phyloP scores from a whole-genome alignment of 2,797 vertebrate genomes.

The Mus minutoides region DNA sequence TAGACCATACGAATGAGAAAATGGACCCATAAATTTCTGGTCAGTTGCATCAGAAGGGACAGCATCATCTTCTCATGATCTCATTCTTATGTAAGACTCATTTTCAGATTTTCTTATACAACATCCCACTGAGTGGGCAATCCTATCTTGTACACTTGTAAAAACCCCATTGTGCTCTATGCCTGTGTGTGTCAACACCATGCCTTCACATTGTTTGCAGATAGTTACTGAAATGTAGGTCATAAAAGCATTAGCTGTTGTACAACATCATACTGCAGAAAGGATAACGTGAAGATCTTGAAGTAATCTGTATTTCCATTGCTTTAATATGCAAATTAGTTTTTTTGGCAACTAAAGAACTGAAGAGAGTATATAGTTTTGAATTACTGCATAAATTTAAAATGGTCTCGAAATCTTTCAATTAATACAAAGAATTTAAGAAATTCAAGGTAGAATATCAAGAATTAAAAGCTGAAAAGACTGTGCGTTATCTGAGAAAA shows the following conservation, averaged over 20 bases:
- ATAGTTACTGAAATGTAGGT: conserved; percentile 33
- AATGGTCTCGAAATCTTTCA: not conserved
- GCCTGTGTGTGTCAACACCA: not conserved
- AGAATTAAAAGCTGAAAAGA: conserved; percentile 54
- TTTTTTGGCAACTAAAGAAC: conserved; percentile 34
- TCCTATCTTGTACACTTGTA: not conserved
- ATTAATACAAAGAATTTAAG: conserved; percentile 26
- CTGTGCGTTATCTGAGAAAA: conserved; percentile 38
- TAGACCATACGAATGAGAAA: conserved; percentile 51
- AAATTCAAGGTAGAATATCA: conserved; percentile 20
- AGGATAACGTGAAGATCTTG: not conserved
- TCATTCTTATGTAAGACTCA: not conserved
- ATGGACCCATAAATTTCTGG: not conserved
- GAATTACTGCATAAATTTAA: conserved; percentile 43
- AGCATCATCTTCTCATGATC: conserved; percentile 38
- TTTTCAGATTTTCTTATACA: conserved; percentile 13
- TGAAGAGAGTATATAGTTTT: not conserved
- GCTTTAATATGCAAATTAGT: conserved; percentile 41
- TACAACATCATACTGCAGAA: not conserved
- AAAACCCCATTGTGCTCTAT: conserved; percentile 10
- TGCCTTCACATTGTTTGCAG: not conserved
- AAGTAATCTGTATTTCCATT: conserved; percentile 45
- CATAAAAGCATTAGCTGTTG: conserved; percentile 38
- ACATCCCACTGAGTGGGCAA: not conserved
- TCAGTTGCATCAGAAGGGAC: not conserved